Base-by-base conservation (phyloP, 1,140 invertebrate genomes). In the Elymnias hypermnestra region DNA sequence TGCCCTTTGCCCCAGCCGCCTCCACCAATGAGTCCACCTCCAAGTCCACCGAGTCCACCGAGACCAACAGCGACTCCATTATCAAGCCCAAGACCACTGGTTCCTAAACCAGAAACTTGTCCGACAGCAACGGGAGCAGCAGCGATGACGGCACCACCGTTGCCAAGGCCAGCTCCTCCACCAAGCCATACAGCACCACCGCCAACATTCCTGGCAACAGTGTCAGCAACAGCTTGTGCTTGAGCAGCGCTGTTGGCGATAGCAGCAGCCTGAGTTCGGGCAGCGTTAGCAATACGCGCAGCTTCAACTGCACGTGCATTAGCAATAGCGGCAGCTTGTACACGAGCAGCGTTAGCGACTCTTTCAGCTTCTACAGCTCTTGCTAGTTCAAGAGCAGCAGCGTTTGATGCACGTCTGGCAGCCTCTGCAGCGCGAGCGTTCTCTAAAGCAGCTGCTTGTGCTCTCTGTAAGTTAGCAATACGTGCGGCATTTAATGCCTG, bases 291-390 rank as follows among this genome's bases (percentile, higher is more conserved):
- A 26, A 83, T 79, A 18, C 73, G 73, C 0, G 73, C 67, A 0
- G 75, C 79, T 45, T 81, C 79, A 1, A 77, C 56, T 12, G 79
- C 76, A 17, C 79, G 68, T 0, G 79, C 63, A 52, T 83, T 81
- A 14, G 77, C 74, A 23, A 81, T 77, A 10, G 77, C 77, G 10
- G 73, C 63, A 18, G 77, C 81, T 36, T 84, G 75, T 0, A 75
- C 63, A 13, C 77, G 75, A 3, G 77, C 81, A 3, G 77, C 75
- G 40, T 82, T 76, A 8, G 81, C 81, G 6, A 73, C 43, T 5
- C 77, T 73, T 38, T 74, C 75, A n/a, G 70, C 69, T 46, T 84
- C 70, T 4, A 48, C 64, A 9, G 81, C 81, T 25, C 81, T 77
- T 4, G 64, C 72, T 3, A 73, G 43, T 23, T 83, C 77, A 12